Evolutionary conservation across 1,140 invertebrate species (phyloP).

Genomic region (Drosophila gunungcola): DNA sequence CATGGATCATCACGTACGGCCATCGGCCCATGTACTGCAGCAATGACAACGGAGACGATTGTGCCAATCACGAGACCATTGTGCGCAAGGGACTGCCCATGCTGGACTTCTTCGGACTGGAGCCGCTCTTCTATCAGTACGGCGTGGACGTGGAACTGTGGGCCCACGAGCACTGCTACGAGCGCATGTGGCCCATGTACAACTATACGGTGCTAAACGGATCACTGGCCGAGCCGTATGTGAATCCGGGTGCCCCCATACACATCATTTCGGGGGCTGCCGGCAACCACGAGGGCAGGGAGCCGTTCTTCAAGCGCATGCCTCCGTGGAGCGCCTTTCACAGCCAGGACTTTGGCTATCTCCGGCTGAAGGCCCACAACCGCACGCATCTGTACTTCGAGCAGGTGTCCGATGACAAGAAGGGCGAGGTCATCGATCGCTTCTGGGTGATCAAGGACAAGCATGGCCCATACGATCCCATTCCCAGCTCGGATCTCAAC

Average conservation of each 20-base stretch:
- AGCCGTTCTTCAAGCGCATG: slow-evolving; percentile 82
- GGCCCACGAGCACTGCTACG: slow-evolving; percentile 98
- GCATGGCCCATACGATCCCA: slow-evolving; percentile 80
- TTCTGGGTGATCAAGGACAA: slow-evolving; percentile 91
- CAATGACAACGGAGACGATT: slow-evolving; percentile 94
- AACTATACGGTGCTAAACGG: slow-evolving; percentile 94
- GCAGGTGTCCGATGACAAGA: slow-evolving; percentile 94
- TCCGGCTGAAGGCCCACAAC: slow-evolving; percentile 92
- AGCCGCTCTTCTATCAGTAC: slow-evolving; percentile 93
- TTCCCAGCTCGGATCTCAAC: slow-evolving; percentile 3
- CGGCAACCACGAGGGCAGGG: slow-evolving; percentile 89
- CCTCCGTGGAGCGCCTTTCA: slow-evolving; percentile 80
- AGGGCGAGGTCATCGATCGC: slow-evolving; percentile 90
- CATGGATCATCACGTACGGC: slow-evolving; percentile 97
- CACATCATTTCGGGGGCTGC: slow-evolving; percentile 97
- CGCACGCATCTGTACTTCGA: slow-evolving; percentile 95
- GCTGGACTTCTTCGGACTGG: slow-evolving; percentile 90
- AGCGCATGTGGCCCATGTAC: slow-evolving; percentile 97
- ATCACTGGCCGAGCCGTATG: slow-evolving; percentile 91
- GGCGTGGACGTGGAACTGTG: slow-evolving; percentile 97
- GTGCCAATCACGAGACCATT: slow-evolving; percentile 90
- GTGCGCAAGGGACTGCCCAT: slow-evolving; percentile 91
- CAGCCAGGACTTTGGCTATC: slow-evolving; percentile 94
- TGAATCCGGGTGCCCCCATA: slow-evolving; percentile 94
- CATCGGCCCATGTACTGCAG: slow-evolving; percentile 99